phyloP scores from a whole-genome alignment of 2,888 invertebrate species.

The Theodoxus fluviatilis region DNA sequence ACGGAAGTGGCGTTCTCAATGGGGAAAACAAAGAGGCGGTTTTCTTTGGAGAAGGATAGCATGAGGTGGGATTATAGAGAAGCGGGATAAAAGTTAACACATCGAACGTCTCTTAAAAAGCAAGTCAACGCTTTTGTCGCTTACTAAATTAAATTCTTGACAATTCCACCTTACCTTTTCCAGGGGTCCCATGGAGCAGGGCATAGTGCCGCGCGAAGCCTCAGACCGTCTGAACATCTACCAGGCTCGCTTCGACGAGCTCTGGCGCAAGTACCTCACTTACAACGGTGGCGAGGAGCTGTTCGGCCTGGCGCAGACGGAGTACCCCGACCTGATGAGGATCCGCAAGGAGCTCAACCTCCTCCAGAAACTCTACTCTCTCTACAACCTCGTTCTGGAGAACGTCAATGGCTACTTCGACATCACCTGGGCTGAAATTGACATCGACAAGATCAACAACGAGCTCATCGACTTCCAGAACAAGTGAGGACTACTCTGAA shows the following conservation, averaged over 20 bases:
- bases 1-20: too few species aligned
- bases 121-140: too few species aligned
- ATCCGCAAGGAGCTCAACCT: slow-evolving; percentile 92
- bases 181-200: slow-evolving; percentile 90
- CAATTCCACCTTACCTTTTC: too few species aligned
- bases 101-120: too few species aligned
- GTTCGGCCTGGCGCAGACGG: slow-evolving; percentile 89
- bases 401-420: slow-evolving; percentile 95
- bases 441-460: slow-evolving; percentile 96
- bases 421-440: slow-evolving; percentile 94
- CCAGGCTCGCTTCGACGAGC: slow-evolving; percentile 86
- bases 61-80: too few species aligned
- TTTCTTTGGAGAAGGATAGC: too few species aligned
- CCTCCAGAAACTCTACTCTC: slow-evolving; percentile 92
- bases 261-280: slow-evolving; percentile 92
- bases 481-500: slow-evolving; percentile 73
- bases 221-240: slow-evolving; percentile 85
- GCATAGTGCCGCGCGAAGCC: slow-evolving; percentile 89
- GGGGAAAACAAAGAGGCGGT: too few species aligned
- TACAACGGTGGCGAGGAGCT: slow-evolving; percentile 95
- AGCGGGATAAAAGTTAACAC: too few species aligned
- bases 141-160: too few species aligned
- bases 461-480: slow-evolving; percentile 98
- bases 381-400: slow-evolving; percentile 96
- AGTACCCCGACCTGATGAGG: slow-evolving; percentile 91